These are phyloP conservation scores for Myotis yumanensis DNA, from an alignment of 2,113 vertebrate genomes.

Conservation along the genomic window DNA sequence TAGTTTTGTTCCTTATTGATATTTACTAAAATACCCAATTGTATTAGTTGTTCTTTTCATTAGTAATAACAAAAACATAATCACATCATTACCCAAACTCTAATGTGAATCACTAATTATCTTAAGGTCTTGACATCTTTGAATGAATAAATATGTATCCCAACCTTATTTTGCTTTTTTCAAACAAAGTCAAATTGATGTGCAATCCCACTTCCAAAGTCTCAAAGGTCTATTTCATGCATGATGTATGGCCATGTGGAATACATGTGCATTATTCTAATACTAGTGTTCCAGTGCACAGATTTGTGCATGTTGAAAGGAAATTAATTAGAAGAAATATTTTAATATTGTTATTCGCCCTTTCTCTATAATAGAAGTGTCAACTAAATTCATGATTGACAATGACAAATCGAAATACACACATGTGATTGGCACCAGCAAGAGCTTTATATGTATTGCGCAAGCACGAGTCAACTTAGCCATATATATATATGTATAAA, in stretches of 20 bases:
- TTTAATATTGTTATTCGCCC: too few relatives aligned
- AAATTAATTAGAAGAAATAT: too few relatives aligned
- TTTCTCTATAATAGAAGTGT: too few relatives aligned
- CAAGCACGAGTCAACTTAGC: too few relatives aligned
- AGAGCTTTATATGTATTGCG: too few relatives aligned
- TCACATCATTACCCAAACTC: not conserved
- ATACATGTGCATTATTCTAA: not conserved
- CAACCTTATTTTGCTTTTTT: conserved; percentile 12
- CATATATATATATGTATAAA: too few relatives aligned
- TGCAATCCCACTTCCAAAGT: not conserved
- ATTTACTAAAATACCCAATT: not conserved
- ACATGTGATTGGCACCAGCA: too few relatives aligned
- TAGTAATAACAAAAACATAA: not conserved
- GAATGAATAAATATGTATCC: not conserved
- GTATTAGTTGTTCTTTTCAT: not conserved
- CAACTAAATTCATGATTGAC: too few relatives aligned
- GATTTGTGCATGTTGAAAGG: too few relatives aligned
- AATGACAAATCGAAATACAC: too few relatives aligned
- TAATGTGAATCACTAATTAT: not conserved
- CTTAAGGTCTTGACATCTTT: not conserved
- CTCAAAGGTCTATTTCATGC: not conserved
- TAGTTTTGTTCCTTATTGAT: not conserved
- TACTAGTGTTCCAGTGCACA: too few relatives aligned
- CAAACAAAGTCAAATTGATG: not conserved
- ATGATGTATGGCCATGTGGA: not conserved